Evolutionary conservation across 2,888 invertebrate species (phyloP).

Genomic region (Hypena proboscidalis): DNA sequence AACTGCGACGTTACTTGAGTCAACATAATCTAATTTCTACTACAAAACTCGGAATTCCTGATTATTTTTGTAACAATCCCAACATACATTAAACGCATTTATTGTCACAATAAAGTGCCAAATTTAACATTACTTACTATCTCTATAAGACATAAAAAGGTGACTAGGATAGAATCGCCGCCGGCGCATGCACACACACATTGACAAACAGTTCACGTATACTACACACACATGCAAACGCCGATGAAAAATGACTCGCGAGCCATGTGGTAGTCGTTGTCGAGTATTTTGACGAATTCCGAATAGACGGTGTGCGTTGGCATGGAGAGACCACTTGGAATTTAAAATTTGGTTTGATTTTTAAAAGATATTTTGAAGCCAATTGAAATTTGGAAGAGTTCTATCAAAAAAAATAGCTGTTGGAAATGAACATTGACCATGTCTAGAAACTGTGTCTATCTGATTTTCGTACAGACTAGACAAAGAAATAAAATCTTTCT

Average conservation of each 20-base stretch:
- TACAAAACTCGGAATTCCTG: conserved; percentile 12
- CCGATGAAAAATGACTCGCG: conserved; percentile 69
- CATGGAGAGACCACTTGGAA: conserved; percentile 20
- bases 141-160: conserved; percentile 31
- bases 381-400: no score
- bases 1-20: no score
- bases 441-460: no score
- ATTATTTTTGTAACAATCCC: no score
- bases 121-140: conserved; percentile 31
- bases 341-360: neutral
- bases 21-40: no score
- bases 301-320: conserved; percentile 65
- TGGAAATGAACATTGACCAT: no score
- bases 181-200: conserved; percentile 29
- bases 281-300: conserved; percentile 83
- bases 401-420: no score
- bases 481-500: no score
- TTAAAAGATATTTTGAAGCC: no score
- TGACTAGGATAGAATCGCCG: conserved; percentile 30
- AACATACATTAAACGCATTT: conserved; percentile 12
- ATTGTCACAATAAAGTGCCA: conserved; percentile 20
- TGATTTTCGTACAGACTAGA: no score
- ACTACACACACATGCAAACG: conserved; percentile 46
- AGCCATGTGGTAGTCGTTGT: conserved; percentile 77
- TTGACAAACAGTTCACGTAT: conserved; percentile 9